Base-by-base conservation (phyloP, 1,140 invertebrate species). In the Zophobas morio region DNA sequence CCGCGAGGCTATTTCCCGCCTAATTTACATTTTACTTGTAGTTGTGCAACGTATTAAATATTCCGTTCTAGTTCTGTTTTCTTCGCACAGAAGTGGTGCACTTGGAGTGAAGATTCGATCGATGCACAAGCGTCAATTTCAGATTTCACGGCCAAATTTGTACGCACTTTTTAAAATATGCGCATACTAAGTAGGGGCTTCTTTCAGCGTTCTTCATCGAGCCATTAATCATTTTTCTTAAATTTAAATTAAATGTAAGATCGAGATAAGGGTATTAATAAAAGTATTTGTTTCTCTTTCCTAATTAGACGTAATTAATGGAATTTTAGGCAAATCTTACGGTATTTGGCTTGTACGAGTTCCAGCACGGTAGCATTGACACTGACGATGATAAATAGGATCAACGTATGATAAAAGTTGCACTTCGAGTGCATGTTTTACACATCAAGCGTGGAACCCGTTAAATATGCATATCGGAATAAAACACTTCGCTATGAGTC, bases 391-490 rank as follows among this genome's bases (percentile, higher is more conserved):
- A 66, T 66, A 66, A 66, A 66, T 63, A 39, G 6, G 35, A 63
- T 60, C 37, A 37, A 35, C 42, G 60, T 66, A 8, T 66, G 60
- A 60, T 60, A 60, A 66, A 66, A 66, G 1, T 66, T 42, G 60
- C 60, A 42, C 60, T 66, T 66, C 40, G 37, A 42, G 60, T 66
- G 60, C 60, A 66, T 66, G 60, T 66, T 66, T 40, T 47, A 47
- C 60, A 66, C 39, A 42, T 66, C 37, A 66, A 66, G 60, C 60
- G 60, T 66, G 33, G 39, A 66, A 66, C 60, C 60, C 60, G 60
- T 66, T 66, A 66, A 66, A 66, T 66, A 66, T 66, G 60, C 39
- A 66, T 66, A 42, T 66, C 60, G 37, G 36, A 35, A 36, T 60
- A 60, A 60, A 60, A 60, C 56, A 60, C 37, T 60, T 60, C 56